A percentile compares a stretch with the other conserved stretches of the same genome.
phyloP scores from a whole-genome alignment of 2,113 vertebrate species.

The Sterrhoptilus dennistouni region DNA sequence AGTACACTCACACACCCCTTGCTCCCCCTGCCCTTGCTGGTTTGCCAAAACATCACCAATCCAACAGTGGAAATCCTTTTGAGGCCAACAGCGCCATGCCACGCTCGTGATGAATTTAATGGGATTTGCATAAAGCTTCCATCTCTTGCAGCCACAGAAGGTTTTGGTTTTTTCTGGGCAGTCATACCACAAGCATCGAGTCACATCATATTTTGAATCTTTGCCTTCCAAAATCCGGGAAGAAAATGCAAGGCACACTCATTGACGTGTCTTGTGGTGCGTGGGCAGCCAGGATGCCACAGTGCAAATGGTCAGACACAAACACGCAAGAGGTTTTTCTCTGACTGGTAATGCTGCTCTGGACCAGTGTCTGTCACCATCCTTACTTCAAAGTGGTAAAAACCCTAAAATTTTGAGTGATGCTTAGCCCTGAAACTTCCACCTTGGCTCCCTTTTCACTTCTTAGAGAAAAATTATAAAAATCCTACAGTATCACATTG shows the following conservation, averaged over 20 bases:
- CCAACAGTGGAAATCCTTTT: not conserved
- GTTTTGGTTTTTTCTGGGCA: not conserved
- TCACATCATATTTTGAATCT: not conserved
- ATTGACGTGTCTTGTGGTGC: not conserved
- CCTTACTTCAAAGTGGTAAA: not conserved
- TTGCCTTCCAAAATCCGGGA: not conserved
- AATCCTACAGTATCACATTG: not conserved
- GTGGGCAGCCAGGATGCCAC: not conserved
- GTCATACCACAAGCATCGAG: slow-evolving; percentile 10
- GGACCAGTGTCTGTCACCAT: not conserved
- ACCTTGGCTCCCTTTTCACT: not conserved
- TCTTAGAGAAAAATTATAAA: not conserved
- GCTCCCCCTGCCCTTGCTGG: not conserved
- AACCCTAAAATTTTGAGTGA: not conserved
- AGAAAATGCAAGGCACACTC: not conserved
- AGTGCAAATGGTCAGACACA: not conserved
- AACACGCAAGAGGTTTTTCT: not conserved
- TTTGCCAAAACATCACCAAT: not conserved
- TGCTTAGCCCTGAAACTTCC: not conserved
- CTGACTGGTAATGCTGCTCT: not conserved
- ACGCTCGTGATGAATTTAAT: not conserved
- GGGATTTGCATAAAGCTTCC: slow-evolving; percentile 18
- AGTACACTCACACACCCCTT: not conserved
- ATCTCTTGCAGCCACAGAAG: not conserved
- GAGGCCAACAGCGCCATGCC: fast-evolving